phyloP scores from a whole-genome alignment of 2,888 invertebrate species.

The Magallana nippona region DNA sequence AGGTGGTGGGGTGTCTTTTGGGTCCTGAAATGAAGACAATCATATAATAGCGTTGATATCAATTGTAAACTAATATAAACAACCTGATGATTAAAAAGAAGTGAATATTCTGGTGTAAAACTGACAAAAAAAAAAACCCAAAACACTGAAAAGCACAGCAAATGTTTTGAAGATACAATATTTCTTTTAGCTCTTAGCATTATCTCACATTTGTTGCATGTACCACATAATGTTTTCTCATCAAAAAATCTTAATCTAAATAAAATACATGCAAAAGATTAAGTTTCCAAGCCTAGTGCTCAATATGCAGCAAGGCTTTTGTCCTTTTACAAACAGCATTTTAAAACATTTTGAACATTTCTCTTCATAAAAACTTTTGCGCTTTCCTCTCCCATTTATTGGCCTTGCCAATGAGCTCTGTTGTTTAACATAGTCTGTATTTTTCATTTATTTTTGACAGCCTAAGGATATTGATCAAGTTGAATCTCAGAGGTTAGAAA shows the following conservation, averaged over 20 bases:
- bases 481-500: conserved; percentile 70
- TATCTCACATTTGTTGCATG: background rate
- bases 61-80: too few relatives aligned
- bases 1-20: conserved; percentile 97
- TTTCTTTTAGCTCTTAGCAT: background rate
- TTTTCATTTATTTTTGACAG: conserved; percentile 58
- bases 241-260: conserved; percentile 12
- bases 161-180: background rate
- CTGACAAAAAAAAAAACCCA: background rate
- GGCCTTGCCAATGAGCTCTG: background rate
- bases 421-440: background rate
- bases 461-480: conserved; percentile 73
- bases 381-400: background rate
- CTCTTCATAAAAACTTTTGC: background rate
- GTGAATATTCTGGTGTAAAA: too few relatives aligned
- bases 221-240: conserved; percentile 26
- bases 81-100: too few relatives aligned
- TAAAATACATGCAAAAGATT: background rate
- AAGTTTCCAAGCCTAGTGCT: background rate
- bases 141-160: background rate
- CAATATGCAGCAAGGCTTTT: background rate
- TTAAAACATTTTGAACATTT: background rate
- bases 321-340: background rate
- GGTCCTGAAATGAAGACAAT: conserved; percentile 86
- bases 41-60: background rate